Evolutionary conservation across 1,140 invertebrate species (phyloP), one percentile per base, ranked within the genome.

Genomic region (Drosophila seguyi): DNA sequence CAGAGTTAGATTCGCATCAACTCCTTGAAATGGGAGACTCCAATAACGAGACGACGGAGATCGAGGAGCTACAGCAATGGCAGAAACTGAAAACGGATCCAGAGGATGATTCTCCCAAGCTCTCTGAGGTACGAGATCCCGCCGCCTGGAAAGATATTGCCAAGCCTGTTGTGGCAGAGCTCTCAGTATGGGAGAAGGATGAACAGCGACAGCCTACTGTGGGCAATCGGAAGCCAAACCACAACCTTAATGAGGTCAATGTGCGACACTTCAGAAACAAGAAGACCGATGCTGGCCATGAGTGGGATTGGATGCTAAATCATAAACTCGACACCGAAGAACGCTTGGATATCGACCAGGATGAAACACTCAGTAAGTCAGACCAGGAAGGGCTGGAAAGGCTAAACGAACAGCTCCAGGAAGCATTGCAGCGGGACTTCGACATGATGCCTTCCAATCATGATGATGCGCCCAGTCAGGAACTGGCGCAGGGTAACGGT

Each of bases 271-370:
- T 47, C 14, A 67, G 53, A 41, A 44, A 75, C 25, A 41, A 48
- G 18, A 72, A 50, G 29, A 13, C 10, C 4, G 18, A 6, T 14
- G 18, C 38, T 10, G 14, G 18, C 0, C 25, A 71, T 25, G 83
- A 79, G 71, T 88, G 83, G 83, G 75, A 76, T 38, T 88, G 83
- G 83, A 29, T 87, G 36, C 41, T 38, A 14, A 59, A 68, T n/a
- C 66, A 45, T 4, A 41, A 75, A 1, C 47, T 67, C n/a, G 62
- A 68, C 3, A 13, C 27, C 11, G 20, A 75, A 1, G 31, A 59
- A 14, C 5, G 22, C 8, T 11, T 25, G 7, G 14, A 16, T 6
- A 53, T 18, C 5, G 22, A 42, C n/a, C 18, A 6, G 3, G 25
- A 68, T 10, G 55, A 42, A 48, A 55, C 10, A 11, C 53, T 57